These are phyloP conservation scores for Drosophila formosana DNA, from an alignment of 2,888 invertebrate genomes.

Conservation along the genomic window DNA sequence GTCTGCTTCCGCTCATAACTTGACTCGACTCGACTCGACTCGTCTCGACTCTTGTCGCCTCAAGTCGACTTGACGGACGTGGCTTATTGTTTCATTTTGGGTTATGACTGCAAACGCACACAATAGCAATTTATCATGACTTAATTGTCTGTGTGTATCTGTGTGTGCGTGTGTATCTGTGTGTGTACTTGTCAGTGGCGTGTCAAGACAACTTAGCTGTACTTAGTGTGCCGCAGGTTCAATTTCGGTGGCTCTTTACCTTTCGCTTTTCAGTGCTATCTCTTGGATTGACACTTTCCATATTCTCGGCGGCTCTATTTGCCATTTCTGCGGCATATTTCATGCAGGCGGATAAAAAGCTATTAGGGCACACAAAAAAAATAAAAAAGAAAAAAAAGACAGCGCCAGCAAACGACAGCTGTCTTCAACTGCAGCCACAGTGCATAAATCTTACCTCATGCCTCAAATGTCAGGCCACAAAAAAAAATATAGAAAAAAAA, in stretches of 20 bases:
- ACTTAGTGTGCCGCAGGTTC: slow-evolving; percentile 44
- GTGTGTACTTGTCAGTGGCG: slow-evolving; percentile 67
- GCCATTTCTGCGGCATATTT: slow-evolving; percentile 75
- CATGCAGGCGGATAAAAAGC: slow-evolving; percentile 76
- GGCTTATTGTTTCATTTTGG: slow-evolving; percentile 81
- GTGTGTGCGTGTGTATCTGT: slow-evolving; percentile 12
- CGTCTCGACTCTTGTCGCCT: slow-evolving; percentile 72
- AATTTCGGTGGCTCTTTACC: slow-evolving; percentile 46
- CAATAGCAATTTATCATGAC: slow-evolving; percentile 79
- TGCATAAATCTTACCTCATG: slow-evolving; percentile 74
- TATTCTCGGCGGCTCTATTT: slow-evolving; percentile 55
- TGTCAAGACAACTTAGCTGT: slow-evolving; percentile 70
- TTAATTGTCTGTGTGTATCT: slow-evolving; percentile 70
- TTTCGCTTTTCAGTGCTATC: slow-evolving; percentile 16
- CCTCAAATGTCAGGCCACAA: slow-evolving; percentile 71
- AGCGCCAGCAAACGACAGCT: slow-evolving; percentile 73
- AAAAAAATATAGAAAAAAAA: slow-evolving; percentile 19
- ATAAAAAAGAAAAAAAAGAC: slow-evolving; percentile 32
- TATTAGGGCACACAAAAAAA: slow-evolving; percentile 59
- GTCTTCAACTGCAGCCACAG: slow-evolving; percentile 79
- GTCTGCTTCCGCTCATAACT: slow-evolving; percentile 64
- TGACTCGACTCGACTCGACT: slow-evolving; percentile 57
- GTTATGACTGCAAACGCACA: slow-evolving; percentile 72
- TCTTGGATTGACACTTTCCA: slow-evolving; percentile 74
- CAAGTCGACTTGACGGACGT: slow-evolving; percentile 79